Evolutionary conservation across 2,797 vertebrate species (phyloP), one percentile per base, ranked within the genome.

Genomic region (Harpagifer antarcticus): DNA sequence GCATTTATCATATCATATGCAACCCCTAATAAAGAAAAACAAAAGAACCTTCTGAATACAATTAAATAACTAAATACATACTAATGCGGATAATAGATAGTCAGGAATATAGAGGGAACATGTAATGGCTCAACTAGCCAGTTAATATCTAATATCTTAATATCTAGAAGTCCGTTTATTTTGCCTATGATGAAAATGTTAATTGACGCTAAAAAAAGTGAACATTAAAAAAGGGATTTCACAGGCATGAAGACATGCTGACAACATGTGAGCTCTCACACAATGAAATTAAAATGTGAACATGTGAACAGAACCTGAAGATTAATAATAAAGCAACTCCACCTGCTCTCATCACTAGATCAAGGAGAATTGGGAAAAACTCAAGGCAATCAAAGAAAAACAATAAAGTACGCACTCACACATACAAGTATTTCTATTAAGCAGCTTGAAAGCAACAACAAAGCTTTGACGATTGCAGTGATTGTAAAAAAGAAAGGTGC

Each of bases 401-500:
- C 52, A 31, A 40, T 16, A 15, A 4, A 27, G 11, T 5, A 7
- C 3, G 3, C 19, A 17, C 7, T 15, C 9, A 40, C 10, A 12
- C 33, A 8, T 8, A 33, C 6, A 33, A 5, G 1, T 33, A 33
- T 33, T 1, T 33, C 23, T 27, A 27, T 27, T 27, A 27, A 27
- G 23, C 23, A 27, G 23, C 23, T 27, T 27, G 23, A 58, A 69
- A 70, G 10, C 43, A 57, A 62, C 17, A 58, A 79, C 31, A 79
- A 80, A 61, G 56, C 13, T 80, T 48, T 13, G 17, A 53, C 23
- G 20, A 63, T 3, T 61, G 49, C 13, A 40, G 10, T 42, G 14
- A 54, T 12, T 54, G 16, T 44, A 50, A 23, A 23, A 68, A 43
- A 23, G 23, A 23, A 23, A 62, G 44, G 23, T 55, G 11, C 16